Conservation (phyloP, 2,797 vertebrate species). For the Tamandua tetradactyla region DNA sequence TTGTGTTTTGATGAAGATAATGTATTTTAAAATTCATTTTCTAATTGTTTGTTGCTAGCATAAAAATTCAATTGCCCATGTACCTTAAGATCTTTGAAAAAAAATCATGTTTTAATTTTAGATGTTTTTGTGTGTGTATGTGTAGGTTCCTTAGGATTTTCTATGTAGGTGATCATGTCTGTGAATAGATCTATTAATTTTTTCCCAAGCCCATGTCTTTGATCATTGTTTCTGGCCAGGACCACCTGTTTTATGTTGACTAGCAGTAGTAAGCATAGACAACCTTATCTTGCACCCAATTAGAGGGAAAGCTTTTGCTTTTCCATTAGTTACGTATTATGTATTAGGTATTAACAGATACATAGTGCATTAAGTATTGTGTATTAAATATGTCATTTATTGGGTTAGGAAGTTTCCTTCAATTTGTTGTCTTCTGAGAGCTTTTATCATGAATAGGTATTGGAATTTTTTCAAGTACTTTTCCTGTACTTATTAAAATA, state of each 20-base stretch:
- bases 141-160: neutral
- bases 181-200: neutral
- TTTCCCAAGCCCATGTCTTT: neutral
- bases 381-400: neutral
- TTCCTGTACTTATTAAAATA: neutral
- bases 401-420: neutral
- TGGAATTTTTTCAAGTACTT: neutral
- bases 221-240: neutral
- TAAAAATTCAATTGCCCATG: neutral
- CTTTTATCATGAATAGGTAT: neutral
- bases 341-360: no score
- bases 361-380: no score
- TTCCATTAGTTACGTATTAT: neutral
- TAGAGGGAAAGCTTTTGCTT: neutral
- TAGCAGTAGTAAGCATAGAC: neutral
- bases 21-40: neutral
- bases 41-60: neutral
- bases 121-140: neutral
- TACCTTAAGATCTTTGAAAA: neutral
- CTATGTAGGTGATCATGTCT: neutral
- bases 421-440: neutral
- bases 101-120: neutral
- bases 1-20: neutral
- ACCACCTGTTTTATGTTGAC: neutral
- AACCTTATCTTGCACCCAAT: neutral